These are phyloP conservation scores for Propithecus coquereli DNA, from an alignment of 2,113 vertebrate species.

Conservation along the genomic window DNA sequence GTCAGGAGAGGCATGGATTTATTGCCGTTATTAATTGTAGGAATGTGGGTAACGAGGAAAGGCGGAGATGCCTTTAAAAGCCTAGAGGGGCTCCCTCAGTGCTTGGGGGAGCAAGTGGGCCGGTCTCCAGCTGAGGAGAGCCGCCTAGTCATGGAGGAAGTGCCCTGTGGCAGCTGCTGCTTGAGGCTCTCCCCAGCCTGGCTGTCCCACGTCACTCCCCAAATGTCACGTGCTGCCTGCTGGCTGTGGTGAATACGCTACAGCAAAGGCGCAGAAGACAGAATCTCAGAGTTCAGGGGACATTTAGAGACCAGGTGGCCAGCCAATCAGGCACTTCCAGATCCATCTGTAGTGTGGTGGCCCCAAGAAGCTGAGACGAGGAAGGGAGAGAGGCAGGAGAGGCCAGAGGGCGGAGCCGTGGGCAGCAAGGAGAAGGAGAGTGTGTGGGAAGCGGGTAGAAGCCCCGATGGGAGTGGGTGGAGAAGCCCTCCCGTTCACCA, in stretches of 20 bases:
- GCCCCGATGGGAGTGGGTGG: background rate
- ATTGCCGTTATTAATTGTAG: background rate
- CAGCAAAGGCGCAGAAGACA: background rate
- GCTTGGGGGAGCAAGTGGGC: no score
- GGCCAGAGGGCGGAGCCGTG: background rate
- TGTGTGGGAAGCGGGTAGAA: background rate
- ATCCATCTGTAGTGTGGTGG: background rate
- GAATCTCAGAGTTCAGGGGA: background rate
- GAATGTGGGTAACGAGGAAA: background rate
- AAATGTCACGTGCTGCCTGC: background rate
- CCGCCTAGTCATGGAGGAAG: background rate
- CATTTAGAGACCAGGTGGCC: background rate
- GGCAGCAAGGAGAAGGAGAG: background rate
- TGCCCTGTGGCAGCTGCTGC: no score
- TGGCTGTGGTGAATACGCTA: rapidly evolving
- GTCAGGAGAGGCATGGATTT: background rate
- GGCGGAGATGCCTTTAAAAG: background rate
- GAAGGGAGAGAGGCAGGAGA: background rate
- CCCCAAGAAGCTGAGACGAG: background rate
- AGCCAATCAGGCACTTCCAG: background rate
- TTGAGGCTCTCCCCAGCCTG: background rate
- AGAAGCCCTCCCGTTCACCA: background rate
- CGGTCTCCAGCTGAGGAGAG: background rate
- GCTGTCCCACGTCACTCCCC: rapidly evolving
- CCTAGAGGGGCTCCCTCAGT: background rate